Evolutionary conservation across 2,797 vertebrate genomes (phyloP).

Genomic region (Synanceia verrucosa): DNA sequence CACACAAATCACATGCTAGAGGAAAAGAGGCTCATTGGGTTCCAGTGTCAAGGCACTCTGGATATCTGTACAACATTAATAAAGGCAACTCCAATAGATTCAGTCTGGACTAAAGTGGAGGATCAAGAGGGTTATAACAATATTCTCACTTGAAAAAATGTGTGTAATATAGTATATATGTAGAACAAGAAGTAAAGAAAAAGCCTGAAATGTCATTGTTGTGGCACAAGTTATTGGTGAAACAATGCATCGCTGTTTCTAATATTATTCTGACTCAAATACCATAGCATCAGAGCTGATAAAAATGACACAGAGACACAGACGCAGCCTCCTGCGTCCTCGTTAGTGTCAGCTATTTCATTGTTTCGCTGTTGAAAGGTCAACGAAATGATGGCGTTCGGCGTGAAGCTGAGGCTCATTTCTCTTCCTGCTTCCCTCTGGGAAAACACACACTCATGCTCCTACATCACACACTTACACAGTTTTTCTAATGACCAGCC

Average conservation of each 20-base stretch:
- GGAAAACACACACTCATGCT: conserved; percentile 10
- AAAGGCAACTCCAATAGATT: neutral
- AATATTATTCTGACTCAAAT: conserved; percentile 41
- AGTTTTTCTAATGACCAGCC: conserved; percentile 23
- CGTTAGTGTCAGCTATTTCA: conserved; percentile 58
- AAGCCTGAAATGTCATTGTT: conserved; percentile 13
- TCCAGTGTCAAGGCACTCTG: neutral
- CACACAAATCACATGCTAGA: neutral
- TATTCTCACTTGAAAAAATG: too few species aligned
- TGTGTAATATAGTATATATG: neutral
- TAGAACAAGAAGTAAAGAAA: neutral
- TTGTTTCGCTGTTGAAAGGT: conserved; percentile 60
- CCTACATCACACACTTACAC: neutral
- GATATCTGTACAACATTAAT: neutral
- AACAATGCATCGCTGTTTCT: conserved; percentile 16
- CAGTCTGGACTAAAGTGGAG: neutral
- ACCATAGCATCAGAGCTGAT: conserved; percentile 36
- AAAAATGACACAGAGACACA: conserved; percentile 27
- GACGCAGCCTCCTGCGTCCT: conserved; percentile 43
- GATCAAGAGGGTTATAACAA: too few species aligned
- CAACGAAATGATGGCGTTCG: conserved; percentile 45
- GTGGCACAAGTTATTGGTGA: conserved; percentile 12
- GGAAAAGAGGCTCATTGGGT: neutral
- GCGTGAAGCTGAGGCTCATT: conserved; percentile 35
- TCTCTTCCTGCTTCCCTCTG: conserved; percentile 21